phyloP scores from a whole-genome alignment of 1,140 invertebrate genomes.

The Radopholus similis region DNA sequence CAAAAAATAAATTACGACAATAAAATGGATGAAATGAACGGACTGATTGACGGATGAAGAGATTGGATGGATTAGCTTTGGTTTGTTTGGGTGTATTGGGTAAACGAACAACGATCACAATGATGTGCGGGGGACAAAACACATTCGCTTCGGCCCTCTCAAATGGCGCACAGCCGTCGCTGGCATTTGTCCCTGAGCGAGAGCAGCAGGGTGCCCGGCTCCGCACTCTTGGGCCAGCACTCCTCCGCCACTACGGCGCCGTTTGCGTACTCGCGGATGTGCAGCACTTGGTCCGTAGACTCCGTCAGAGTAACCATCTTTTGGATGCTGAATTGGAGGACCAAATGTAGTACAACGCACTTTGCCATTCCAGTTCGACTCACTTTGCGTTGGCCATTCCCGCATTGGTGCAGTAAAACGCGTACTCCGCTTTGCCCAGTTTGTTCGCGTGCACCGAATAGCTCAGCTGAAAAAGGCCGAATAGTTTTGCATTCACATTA shows the following conservation, averaged over 20 bases:
- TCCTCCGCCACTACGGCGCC: conserved; percentile 12
- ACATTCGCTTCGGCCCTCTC: neutral
- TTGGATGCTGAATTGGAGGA: neutral
- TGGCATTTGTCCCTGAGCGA: conserved; percentile 20
- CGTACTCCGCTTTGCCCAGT: conserved; percentile 12
- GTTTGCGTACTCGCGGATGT: conserved; percentile 15
- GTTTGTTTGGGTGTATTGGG: neutral
- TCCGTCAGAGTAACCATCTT: conserved; percentile 14
- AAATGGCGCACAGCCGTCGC: neutral
- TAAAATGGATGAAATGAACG: no score
- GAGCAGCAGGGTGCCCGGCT: conserved; percentile 6
- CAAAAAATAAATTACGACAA: no score
- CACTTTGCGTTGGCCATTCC: neutral
- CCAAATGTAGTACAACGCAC: neutral
- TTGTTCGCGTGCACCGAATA: conserved; percentile 27
- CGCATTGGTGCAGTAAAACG: conserved; percentile 12
- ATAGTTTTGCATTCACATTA: no score
- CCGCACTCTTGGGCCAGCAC: conserved; percentile 12
- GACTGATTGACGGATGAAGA: no score
- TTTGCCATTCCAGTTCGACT: neutral
- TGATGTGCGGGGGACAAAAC: neutral
- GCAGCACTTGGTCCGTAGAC: conserved; percentile 4
- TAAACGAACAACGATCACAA: neutral
- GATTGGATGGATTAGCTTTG: no score
- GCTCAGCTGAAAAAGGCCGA: no score